These are phyloP conservation scores for Lycophotia porphyrea DNA, from an alignment of 2,888 invertebrate species.

Conservation along the genomic window DNA sequence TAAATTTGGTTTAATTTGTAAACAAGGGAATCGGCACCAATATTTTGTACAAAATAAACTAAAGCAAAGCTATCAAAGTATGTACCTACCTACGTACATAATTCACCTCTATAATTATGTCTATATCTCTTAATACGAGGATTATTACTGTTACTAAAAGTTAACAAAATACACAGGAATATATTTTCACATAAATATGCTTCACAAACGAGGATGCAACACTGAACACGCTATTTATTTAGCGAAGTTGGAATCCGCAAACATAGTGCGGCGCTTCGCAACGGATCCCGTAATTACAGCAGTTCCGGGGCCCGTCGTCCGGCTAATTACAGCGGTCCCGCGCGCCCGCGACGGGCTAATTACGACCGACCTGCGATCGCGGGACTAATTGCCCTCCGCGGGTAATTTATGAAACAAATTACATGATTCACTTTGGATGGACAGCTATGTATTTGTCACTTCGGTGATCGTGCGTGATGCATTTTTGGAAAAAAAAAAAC, in stretches of 20 bases:
- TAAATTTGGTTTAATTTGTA: too few relatives aligned
- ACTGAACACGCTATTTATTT: slow-evolving; percentile 59
- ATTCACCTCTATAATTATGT: background rate
- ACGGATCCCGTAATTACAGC: slow-evolving; percentile 70
- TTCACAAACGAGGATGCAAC: slow-evolving; percentile 42
- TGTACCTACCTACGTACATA: too few relatives aligned
- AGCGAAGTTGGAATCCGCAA: slow-evolving; percentile 58
- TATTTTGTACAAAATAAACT: too few relatives aligned
- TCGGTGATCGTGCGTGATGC: background rate
- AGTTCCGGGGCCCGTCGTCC: slow-evolving; percentile 65
- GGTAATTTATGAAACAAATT: slow-evolving; percentile 70
- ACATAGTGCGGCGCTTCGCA: slow-evolving; percentile 60
- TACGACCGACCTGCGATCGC: slow-evolving; percentile 69
- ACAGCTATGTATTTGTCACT: slow-evolving; percentile 43
- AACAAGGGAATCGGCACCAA: too few relatives aligned
- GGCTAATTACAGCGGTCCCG: slow-evolving; percentile 71
- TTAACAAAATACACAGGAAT: slow-evolving; percentile 10
- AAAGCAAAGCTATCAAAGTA: too few relatives aligned
- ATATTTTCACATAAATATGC: slow-evolving; percentile 36
- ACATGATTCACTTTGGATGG: slow-evolving; percentile 62
- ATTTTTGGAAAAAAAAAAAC: background rate
- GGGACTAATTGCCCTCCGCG: slow-evolving; percentile 69
- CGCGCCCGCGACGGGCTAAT: slow-evolving; percentile 65
- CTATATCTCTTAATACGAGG: background rate
- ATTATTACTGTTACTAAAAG: background rate